A percentile compares a stretch with the other conserved stretches of the same genome.
These are phyloP conservation scores for Pica pica DNA, from an alignment of 2,113 vertebrate genomes.

Conservation along the genomic window DNA sequence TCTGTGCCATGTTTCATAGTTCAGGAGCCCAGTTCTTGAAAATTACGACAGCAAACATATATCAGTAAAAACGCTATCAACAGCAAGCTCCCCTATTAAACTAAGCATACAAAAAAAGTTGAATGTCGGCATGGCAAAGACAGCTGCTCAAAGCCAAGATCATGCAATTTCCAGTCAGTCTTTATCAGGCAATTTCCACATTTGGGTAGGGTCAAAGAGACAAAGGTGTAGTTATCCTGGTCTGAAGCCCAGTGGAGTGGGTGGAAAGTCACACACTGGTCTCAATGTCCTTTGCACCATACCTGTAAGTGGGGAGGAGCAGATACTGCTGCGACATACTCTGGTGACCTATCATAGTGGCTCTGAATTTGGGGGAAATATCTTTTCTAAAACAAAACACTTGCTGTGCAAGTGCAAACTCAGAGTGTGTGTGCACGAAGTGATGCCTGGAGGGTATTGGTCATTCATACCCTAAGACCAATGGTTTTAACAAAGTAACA, in stretches of 20 bases:
- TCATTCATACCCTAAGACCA: neutral
- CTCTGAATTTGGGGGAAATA: neutral
- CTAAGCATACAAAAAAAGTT: neutral
- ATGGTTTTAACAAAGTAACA: slow-evolving; percentile 7
- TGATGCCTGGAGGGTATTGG: neutral
- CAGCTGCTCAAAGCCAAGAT: neutral
- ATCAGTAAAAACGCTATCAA: neutral
- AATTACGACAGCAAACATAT: neutral
- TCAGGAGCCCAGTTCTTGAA: neutral
- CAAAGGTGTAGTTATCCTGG: neutral
- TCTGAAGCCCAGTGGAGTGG: neutral
- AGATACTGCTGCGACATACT: neutral
- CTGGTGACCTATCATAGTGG: rapidly evolving
- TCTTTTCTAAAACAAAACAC: neutral
- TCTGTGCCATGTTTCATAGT: neutral
- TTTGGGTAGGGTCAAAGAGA: neutral
- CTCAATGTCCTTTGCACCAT: neutral
- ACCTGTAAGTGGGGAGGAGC: neutral
- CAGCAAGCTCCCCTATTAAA: neutral
- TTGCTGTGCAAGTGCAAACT: neutral
- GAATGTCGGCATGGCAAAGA: neutral
- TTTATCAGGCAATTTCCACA: neutral
- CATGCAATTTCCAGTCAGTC: neutral
- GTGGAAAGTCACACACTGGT: neutral
- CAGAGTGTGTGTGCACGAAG: neutral